Base-by-base conservation (phyloP, 2,888 invertebrate species). In the Choreutis nemorana region DNA sequence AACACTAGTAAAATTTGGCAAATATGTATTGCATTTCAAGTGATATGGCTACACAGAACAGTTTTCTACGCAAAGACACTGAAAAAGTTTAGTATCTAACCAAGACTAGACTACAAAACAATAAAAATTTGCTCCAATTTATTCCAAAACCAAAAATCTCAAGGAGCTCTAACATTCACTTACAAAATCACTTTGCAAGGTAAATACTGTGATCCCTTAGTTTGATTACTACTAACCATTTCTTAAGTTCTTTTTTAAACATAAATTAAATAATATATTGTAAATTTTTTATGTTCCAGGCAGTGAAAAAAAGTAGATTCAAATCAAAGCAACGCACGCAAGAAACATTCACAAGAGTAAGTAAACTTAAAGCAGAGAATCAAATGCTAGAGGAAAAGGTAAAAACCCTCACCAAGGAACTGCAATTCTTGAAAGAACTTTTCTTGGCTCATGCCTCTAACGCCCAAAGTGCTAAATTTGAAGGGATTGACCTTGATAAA, bases 341-440 rank as follows among this genome's bases (percentile, higher is more conserved):
- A 47, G 89, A 91, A 54, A 91, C 91, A 3, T 73, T 89, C 37
- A 83, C 85, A 33, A 65, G 90, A 31, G 91, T 92, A 0, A 87
- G 83, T 47, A 85, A 87, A 53, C 58, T 92, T 21, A 87, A 88
- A 55, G 84, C 83, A 5, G 91, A 92, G 55, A 92, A 91, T 58
- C 88, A 89, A 53, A 82, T 87, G 47, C 62, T 92, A 14, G 89
- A 91, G 55, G 88, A 90, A 46, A 90, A 90, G 61, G 90, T 91
- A 2, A 88, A 89, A 51, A 86, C 87, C 31, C 68, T 91, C n/a
- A 87, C 88, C 7, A 89, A 90, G 54, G 91, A 92, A 54, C 64
- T 92, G 13, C 85, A 87, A 25, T 89, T 91, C 49, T 67, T 92
- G 6, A 91, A 91, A 60, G 90, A 91, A 51, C 66, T 92, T 30